Evolutionary conservation across 1,140 invertebrate species (phyloP).

Genomic region (Sitodiplosis mosellana): DNA sequence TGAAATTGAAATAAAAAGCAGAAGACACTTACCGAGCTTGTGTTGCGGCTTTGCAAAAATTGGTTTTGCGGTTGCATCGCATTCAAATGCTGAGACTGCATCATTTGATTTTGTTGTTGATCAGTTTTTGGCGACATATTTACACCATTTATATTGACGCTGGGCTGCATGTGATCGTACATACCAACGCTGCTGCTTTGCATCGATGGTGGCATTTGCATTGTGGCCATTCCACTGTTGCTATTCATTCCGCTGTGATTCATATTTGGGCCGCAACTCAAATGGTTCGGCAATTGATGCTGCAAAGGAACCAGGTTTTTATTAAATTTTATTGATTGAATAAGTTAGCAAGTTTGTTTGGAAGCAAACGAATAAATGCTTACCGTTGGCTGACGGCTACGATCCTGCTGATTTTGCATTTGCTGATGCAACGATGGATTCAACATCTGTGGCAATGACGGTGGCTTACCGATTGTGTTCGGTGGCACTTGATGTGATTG

Average conservation of each 20-base stretch:
- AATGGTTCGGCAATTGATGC: neutral
- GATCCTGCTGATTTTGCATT: neutral
- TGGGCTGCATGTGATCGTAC: slow-evolving; percentile 29
- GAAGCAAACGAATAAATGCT: too few relatives aligned
- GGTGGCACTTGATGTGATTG: slow-evolving; percentile 18
- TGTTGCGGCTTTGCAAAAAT: neutral
- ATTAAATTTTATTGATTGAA: too few relatives aligned
- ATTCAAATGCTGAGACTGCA: neutral
- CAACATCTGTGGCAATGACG: neutral
- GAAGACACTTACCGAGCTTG: slow-evolving; percentile 1
- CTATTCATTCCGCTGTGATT: neutral
- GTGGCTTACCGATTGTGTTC: slow-evolving; percentile 6
- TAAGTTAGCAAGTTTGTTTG: too few relatives aligned
- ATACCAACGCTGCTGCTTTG: slow-evolving; percentile 8
- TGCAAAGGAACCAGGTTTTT: neutral
- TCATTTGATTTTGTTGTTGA: neutral
- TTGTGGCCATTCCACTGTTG: neutral
- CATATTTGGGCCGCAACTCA: neutral
- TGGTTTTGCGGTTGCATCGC: neutral
- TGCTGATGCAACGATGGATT: neutral
- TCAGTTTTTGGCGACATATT: neutral
- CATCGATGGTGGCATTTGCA: slow-evolving; percentile 13
- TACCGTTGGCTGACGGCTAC: neutral
- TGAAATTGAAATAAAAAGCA: neutral
- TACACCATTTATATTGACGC: slow-evolving; percentile 24